Base-by-base conservation (phyloP, 2,113 vertebrate genomes). In the Mirounga angustirostris region DNA sequence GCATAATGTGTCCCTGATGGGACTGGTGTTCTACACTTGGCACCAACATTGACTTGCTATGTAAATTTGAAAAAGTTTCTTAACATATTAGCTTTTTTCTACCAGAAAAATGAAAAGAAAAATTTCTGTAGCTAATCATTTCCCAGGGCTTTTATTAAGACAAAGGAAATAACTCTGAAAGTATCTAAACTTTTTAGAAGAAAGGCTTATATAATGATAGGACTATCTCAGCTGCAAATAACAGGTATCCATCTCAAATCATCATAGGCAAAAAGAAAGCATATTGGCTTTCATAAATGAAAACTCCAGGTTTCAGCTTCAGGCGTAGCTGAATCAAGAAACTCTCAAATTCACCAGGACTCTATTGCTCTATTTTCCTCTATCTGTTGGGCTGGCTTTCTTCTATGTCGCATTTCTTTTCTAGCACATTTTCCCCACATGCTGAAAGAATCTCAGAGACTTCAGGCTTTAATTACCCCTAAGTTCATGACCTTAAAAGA, bases 401-500 rank as follows among this genome's bases (percentile, higher is more conserved):
- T 6, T 92, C 58, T 76, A 4, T 81, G 43, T 54, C 21, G 26
- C 43, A 58, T 61, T 93, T 94, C 19, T 73, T 97, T 84, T 33
- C 76, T 78, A 84, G 40, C 2, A 30, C 11, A 76, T 7, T 89
- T 92, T 84, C 12, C 18, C 28, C n/a, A 46, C 4, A 82, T 36
- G 46, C 43, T 76, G 82, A 96, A 85, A 94, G 30, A 92, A 46
- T 65, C 19, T 59, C 76, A 95, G 67, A 82, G 40, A 52, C 46
- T 67, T 18, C 13, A 67, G 5, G 83, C 22, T 71, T 95, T 82
- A 26, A 84, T 52, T n/a, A 59, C 11, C 4, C 28, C 52, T 71
- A 52, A 18, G 24, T 46, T 80, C n/a, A 14, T 54, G 52, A 74
- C 7, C 52, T 89, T 43, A 26, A 65, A 74, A 43, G 28, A 93